phyloP scores from a whole-genome alignment of 2,113 vertebrate species.

The Prolemur simus region DNA sequence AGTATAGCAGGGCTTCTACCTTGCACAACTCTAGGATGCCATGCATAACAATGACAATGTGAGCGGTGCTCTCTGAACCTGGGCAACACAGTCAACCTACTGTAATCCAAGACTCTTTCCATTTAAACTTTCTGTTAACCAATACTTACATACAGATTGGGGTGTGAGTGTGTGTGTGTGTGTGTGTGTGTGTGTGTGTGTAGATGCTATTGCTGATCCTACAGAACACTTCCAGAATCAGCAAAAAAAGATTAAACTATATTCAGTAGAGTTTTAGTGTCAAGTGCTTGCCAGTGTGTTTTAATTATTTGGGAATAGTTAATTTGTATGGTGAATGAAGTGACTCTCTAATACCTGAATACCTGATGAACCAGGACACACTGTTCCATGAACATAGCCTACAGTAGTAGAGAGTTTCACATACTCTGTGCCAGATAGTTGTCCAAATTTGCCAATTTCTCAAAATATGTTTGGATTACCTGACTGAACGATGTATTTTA shows the following conservation, averaged over 20 bases:
- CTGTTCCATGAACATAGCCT: neutral
- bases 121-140: neutral
- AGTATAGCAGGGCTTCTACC: neutral
- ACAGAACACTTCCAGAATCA: neutral
- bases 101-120: neutral
- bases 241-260: neutral
- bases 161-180: too few species aligned
- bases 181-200: too few species aligned
- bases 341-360: neutral
- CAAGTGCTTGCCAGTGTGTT: neutral
- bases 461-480: neutral
- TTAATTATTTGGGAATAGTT: constrained; percentile 36
- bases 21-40: neutral
- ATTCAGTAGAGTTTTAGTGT: neutral
- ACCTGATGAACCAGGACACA: neutral
- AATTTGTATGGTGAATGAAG: neutral
- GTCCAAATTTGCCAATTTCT: neutral
- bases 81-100: neutral
- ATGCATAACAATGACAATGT: neutral
- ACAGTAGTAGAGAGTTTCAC: neutral
- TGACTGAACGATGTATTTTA: neutral
- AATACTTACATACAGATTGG: neutral
- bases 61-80: neutral
- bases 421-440: neutral
- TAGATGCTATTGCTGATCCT: neutral